These are phyloP conservation scores for Hippocampus abdominalis DNA, from an alignment of 2,113 vertebrate genomes.

Conservation along the genomic window DNA sequence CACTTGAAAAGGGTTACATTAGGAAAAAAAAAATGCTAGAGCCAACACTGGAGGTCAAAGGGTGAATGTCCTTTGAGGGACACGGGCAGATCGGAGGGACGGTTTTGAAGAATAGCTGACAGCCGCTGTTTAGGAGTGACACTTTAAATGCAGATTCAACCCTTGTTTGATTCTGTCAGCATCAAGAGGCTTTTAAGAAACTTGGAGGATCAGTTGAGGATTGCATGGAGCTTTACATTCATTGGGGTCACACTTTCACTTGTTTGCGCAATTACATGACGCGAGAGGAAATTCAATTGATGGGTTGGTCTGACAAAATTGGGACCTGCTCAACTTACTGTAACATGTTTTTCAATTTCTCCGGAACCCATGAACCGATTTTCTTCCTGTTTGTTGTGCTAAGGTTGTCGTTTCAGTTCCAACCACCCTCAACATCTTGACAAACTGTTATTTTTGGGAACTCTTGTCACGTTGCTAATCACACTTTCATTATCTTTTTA, in stretches of 20 bases:
- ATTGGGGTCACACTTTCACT: background rate
- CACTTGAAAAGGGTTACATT: background rate
- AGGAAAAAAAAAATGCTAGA: background rate
- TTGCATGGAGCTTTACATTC: background rate
- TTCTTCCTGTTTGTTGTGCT: too few species aligned
- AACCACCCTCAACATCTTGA: too few species aligned
- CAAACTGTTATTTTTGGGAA: too few species aligned
- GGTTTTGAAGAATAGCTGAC: conserved; percentile 16
- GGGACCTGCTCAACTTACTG: too few species aligned
- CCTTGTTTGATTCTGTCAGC: background rate
- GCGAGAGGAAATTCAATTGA: background rate
- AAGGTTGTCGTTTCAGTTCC: too few species aligned
- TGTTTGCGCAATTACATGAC: background rate
- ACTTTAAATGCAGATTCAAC: conserved; percentile 28
- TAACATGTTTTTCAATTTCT: too few species aligned
- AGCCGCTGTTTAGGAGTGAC: conserved; percentile 6
- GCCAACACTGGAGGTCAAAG: background rate
- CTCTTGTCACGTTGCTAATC: background rate
- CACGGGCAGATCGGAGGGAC: background rate
- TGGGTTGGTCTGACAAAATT: background rate
- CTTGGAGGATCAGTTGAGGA: background rate
- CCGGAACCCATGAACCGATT: too few species aligned
- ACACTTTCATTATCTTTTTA: conserved; percentile 10
- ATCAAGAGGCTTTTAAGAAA: background rate
- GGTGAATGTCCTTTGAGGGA: background rate